phyloP scores from a whole-genome alignment of 64 coral and sea anemone genomes.

The Porites australiensis region DNA sequence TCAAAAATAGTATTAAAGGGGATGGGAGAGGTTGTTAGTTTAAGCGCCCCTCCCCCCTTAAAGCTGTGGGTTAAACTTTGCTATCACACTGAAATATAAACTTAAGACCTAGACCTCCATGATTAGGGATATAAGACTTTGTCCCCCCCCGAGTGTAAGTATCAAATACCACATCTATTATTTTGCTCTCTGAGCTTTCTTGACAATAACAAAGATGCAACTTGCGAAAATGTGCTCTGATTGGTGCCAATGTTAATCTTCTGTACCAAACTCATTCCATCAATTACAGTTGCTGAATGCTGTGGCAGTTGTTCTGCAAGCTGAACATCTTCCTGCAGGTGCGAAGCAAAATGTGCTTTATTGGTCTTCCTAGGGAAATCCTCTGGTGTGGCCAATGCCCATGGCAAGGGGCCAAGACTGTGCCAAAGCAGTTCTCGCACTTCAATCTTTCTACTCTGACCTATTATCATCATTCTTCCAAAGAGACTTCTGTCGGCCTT shows the following conservation, averaged over 20 bases:
- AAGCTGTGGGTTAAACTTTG: background rate
- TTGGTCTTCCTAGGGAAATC: constrained; percentile 68
- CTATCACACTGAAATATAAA: constrained; percentile 3
- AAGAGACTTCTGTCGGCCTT: constrained; percentile 72
- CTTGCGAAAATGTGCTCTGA: constrained; percentile 56
- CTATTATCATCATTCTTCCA: constrained; percentile 47
- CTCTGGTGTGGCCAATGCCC: constrained; percentile 45
- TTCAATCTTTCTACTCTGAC: constrained; percentile 71
- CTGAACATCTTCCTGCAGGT: constrained; percentile 13
- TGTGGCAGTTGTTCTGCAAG: constrained; percentile 28
- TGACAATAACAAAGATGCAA: constrained; percentile 39
- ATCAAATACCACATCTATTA: constrained; percentile 76
- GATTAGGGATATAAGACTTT: background rate
- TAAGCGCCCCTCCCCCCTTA: background rate
- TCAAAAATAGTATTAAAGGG: background rate
- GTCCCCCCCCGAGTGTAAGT: constrained; percentile 41
- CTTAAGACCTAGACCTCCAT: background rate
- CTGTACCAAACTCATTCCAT: constrained; percentile 50
- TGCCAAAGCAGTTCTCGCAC: constrained; percentile 45
- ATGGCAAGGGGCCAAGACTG: constrained; percentile 68
- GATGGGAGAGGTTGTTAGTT: background rate
- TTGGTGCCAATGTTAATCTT: constrained; percentile 25
- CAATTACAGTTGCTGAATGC: constrained; percentile 57
- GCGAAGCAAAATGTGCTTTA: constrained; percentile 32
- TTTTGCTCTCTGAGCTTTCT: constrained; percentile 18